These are phyloP conservation scores for Magallana nippona DNA, from an alignment of 2,888 invertebrate genomes.

Conservation along the genomic window DNA sequence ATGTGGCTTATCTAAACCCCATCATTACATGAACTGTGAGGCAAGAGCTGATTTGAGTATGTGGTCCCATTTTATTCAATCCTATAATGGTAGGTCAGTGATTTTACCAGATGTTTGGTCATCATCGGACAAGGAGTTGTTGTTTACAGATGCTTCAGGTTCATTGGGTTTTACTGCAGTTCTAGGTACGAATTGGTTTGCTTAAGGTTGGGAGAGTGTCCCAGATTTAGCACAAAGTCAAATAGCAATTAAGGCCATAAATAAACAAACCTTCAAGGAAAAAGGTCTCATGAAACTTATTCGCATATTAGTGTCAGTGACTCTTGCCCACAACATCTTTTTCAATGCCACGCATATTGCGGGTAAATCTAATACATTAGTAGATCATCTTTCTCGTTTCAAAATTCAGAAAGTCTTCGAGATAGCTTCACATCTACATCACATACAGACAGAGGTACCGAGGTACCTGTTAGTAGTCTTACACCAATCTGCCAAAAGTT, in stretches of 20 bases:
- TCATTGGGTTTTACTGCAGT: too few species aligned
- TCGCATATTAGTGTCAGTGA: not conserved
- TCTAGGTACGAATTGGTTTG: too few species aligned
- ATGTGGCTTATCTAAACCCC: too few species aligned
- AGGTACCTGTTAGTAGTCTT: not conserved
- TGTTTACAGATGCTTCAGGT: too few species aligned
- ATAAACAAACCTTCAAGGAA: conserved; percentile 31
- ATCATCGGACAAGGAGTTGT: too few species aligned
- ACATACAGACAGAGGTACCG: not conserved
- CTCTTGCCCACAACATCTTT: conserved; percentile 39
- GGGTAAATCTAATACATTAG: conserved; percentile 19
- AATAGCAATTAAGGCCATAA: not conserved
- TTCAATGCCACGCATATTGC: conserved; percentile 41
- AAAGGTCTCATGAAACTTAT: conserved; percentile 18
- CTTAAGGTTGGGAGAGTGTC: too few species aligned
- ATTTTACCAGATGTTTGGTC: too few species aligned
- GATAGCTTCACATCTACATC: conserved; percentile 39
- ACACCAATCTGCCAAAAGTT: not conserved
- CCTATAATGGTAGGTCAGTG: too few species aligned
- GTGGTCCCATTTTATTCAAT: too few species aligned
- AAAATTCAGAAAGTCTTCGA: conserved; percentile 42
- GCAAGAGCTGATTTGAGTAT: too few species aligned
- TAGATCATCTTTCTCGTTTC: conserved; percentile 44
- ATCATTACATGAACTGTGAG: too few species aligned
- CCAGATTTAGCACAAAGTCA: too few species aligned